Conservation (phyloP, 2,888 invertebrate species). For the Agriopis leucophaearia region DNA sequence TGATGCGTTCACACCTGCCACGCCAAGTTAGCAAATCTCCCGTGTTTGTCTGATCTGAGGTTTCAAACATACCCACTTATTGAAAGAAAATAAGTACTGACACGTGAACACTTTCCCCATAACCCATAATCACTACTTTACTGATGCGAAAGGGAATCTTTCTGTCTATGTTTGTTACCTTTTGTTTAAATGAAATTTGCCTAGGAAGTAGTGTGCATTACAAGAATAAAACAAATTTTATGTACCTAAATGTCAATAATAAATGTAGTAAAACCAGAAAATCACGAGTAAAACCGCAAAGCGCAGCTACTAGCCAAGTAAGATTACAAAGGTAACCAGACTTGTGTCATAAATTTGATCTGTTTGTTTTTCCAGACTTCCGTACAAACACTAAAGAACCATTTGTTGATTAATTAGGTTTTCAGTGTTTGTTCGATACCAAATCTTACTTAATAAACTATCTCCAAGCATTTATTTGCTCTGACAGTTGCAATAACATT, state of each 20-base stretch:
- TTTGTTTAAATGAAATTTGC: too few relatives aligned
- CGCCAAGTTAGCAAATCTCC: too few relatives aligned
- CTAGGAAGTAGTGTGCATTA: too few relatives aligned
- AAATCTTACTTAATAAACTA: not conserved
- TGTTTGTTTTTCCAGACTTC: constrained; percentile 13
- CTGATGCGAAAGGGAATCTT: not conserved
- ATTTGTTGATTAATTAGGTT: constrained; percentile 11
- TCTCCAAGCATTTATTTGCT: too few relatives aligned
- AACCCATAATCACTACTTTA: not conserved
- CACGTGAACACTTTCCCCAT: not conserved
- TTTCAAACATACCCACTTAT: not conserved
- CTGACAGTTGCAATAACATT: too few relatives aligned
- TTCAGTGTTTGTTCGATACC: constrained; percentile 3
- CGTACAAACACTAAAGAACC: constrained; percentile 5
- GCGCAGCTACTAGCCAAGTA: not conserved
- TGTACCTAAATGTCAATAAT: too few relatives aligned
- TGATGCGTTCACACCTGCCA: too few relatives aligned
- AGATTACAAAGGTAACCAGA: not conserved
- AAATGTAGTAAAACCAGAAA: too few relatives aligned
- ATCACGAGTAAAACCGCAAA: too few relatives aligned
- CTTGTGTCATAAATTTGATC: constrained; percentile 17
- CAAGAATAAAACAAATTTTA: too few relatives aligned
- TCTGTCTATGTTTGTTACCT: too few relatives aligned
- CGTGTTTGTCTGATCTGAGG: too few relatives aligned
- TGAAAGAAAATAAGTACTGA: not conserved